Conservation (phyloP, 2,113 vertebrate species). For the human region DNA sequence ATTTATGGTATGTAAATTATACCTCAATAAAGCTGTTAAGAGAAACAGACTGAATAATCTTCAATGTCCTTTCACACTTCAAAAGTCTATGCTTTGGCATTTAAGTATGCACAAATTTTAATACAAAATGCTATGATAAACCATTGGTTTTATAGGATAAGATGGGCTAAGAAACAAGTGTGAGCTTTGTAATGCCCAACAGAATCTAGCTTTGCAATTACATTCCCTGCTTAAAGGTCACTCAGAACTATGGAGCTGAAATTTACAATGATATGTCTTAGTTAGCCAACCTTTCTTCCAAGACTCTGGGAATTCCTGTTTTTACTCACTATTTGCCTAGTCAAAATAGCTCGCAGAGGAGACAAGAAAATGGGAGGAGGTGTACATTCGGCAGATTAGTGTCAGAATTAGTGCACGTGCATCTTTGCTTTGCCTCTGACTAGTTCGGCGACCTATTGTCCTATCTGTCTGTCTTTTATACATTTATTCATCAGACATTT, state of each 20-base stretch:
- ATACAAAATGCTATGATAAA: slow-evolving; percentile 59
- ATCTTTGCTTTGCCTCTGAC: slow-evolving; percentile 6
- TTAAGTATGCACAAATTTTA: slow-evolving; percentile 28
- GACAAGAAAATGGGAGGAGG: background rate
- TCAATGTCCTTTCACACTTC: background rate
- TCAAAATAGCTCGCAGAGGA: background rate
- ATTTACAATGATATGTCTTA: slow-evolving; percentile 60
- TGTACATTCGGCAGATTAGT: background rate
- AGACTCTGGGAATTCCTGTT: slow-evolving; percentile 9
- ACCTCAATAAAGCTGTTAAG: slow-evolving; percentile 43
- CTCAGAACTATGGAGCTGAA: slow-evolving; percentile 28
- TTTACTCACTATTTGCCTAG: slow-evolving; percentile 25
- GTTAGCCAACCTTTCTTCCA: slow-evolving; percentile 51
- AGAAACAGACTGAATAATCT: slow-evolving; percentile 26
- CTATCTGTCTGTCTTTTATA: background rate
- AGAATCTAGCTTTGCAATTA: slow-evolving; percentile 60
- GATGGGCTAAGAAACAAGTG: slow-evolving; percentile 33
- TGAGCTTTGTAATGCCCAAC: slow-evolving; percentile 42
- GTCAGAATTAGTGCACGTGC: background rate
- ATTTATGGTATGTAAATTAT: slow-evolving; percentile 43
- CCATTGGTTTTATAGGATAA: background rate
- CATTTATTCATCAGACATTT: background rate
- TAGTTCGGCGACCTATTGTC: background rate
- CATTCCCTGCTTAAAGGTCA: slow-evolving; percentile 61
- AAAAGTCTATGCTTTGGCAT: slow-evolving; percentile 32